Conservation (phyloP, 2,888 invertebrate genomes). For the Drosophila testacea region DNA sequence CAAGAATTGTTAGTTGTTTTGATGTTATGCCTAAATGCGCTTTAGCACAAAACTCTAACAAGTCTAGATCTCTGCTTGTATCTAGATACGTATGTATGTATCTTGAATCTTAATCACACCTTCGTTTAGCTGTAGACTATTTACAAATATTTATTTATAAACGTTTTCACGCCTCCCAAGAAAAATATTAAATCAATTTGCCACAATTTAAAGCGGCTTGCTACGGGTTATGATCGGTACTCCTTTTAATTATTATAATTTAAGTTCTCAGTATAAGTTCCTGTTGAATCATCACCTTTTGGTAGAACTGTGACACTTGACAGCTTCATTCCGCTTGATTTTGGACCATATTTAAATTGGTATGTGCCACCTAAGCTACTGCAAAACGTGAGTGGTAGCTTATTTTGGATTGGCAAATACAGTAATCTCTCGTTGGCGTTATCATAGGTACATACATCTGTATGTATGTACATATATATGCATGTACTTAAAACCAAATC, state of each 20-base stretch:
- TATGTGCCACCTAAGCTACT: conserved; percentile 58
- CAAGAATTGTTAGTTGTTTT: conserved; percentile 13
- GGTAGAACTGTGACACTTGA: conserved; percentile 16
- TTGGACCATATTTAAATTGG: conserved; percentile 40
- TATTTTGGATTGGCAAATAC: conserved; percentile 61
- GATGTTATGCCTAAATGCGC: conserved; percentile 50
- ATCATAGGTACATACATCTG: conserved; percentile 41
- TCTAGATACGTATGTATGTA: conserved; percentile 10
- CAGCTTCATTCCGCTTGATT: conserved; percentile 24
- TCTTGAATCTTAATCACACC: conserved; percentile 25
- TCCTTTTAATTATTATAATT: background rate
- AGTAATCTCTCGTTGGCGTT: conserved; percentile 53
- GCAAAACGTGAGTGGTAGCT: conserved; percentile 65
- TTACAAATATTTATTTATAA: conserved; percentile 25
- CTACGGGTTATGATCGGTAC: background rate
- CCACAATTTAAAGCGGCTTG: conserved; percentile 1
- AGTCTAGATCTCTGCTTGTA: conserved; percentile 14
- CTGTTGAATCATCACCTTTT: conserved; percentile 23
- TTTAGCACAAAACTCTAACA: conserved; percentile 50
- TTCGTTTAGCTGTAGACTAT: conserved; percentile 20
- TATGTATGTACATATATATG: conserved; percentile 4
- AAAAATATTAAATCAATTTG: conserved; percentile 27
- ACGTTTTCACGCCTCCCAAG: conserved; percentile 32
- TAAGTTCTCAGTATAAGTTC: background rate
- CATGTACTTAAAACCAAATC: conserved; percentile 3